Conservation (phyloP, 2,888 invertebrate genomes). For the Cephonodes hylas region DNA sequence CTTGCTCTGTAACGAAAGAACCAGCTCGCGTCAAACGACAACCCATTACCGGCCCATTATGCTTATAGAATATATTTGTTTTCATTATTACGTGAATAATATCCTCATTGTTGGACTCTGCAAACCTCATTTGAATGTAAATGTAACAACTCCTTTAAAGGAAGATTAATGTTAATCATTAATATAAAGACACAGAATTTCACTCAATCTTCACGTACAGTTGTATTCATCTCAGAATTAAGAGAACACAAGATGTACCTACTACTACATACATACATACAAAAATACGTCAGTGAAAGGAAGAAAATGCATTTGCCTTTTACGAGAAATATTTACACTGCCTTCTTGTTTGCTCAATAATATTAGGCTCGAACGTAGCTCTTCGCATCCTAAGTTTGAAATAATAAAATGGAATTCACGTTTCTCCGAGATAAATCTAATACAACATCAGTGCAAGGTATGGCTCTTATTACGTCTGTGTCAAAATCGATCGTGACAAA, state of each 20-base stretch:
- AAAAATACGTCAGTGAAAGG: not conserved
- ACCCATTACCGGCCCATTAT: constrained; percentile 52
- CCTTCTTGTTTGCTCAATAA: not conserved
- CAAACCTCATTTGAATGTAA: not conserved
- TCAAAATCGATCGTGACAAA: not conserved
- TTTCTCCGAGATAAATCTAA: not conserved
- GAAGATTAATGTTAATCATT: not conserved
- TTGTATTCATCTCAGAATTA: not conserved
- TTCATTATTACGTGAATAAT: constrained; percentile 44
- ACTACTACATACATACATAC: too few relatives aligned
- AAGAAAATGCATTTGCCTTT: not conserved
- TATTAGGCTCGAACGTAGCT: not conserved
- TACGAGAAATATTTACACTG: not conserved
- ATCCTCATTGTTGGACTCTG: constrained; percentile 17
- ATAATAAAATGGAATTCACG: not conserved
- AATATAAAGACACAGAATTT: not conserved
- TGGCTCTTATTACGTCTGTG: not conserved
- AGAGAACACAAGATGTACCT: too few relatives aligned
- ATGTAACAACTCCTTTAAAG: not conserved
- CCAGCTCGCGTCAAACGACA: constrained; percentile 41
- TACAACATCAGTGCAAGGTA: not conserved
- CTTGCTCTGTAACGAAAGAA: constrained; percentile 54
- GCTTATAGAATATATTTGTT: constrained; percentile 56
- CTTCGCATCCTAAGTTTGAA: not conserved
- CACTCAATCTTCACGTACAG: not conserved